Base-by-base conservation (phyloP, 2,797 vertebrate species). In the Agapornis canus region DNA sequence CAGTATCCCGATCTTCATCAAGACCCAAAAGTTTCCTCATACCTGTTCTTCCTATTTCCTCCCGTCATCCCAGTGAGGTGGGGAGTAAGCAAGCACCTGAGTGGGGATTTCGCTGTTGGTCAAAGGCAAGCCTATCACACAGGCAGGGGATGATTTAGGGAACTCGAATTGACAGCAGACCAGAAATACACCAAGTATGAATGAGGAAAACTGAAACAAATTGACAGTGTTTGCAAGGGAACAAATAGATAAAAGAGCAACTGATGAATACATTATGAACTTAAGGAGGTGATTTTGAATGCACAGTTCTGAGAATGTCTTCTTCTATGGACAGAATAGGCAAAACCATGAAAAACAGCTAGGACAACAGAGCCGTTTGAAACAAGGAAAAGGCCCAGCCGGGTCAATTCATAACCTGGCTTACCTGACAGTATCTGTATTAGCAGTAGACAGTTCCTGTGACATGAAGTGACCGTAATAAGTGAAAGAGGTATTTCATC, bases 11-110 rank as follows among this genome's bases (percentile, higher is more conserved):
- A 26, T 66, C 64, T 73, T 66, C 32, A 61, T 39, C 5, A 35
- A 66, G 47, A 54, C 9, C 13, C 0, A 0, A 1, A 2, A 72
- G 18, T 22, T 54, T 59, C 66, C 15, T 70, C 4, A 0, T 45
- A 69, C 20, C 20, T 45, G 0, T 37, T 63, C 23, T 65, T 80
- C 25, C 13, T 15, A 1, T 81, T 87, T 89, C 69, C 13, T 54
- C 7, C 26, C 17, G 12, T 83, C 4, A 2, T 63, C 9, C 25
- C 9, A 7, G 19, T 27, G 18, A 25, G 8, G 5, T 4, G 10
- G 7, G 13, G 23, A 43, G 13, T 6, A 13, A 47, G n/a, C 12
- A 29, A 59, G 17, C 17, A n/a, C 37, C 26, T 22, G n/a, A 8
- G 8, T n/a, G 26, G 20, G 22, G 16, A 2, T 11, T 88, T 72